These are phyloP conservation scores for Uropsilus gracilis DNA, from an alignment of 2,113 vertebrate genomes.

Conservation along the genomic window DNA sequence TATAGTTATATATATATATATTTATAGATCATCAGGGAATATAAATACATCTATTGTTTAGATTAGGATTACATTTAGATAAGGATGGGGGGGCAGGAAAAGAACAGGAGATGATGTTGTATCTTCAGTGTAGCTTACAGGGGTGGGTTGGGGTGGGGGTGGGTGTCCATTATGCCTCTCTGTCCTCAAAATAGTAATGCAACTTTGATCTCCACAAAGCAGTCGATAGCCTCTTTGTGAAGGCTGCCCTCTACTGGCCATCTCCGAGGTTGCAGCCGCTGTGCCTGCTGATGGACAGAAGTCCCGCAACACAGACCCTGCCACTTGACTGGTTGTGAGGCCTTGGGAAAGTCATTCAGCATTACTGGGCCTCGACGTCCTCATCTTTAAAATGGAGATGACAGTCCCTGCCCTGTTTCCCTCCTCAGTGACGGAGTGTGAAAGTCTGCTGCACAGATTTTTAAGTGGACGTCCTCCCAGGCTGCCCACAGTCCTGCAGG, in stretches of 20 bases:
- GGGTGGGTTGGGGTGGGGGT: neutral
- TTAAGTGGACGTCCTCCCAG: neutral
- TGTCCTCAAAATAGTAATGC: neutral
- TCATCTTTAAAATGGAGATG: neutral
- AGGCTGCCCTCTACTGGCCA: conserved; percentile 56
- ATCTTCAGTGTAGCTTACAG: neutral
- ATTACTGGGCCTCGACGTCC: neutral
- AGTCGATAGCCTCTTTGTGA: conserved; percentile 1
- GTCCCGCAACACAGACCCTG: neutral
- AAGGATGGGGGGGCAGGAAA: neutral
- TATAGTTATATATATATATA: too few species aligned
- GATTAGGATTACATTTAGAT: neutral
- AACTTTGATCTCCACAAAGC: rapidly evolving
- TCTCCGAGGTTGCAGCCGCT: neutral
- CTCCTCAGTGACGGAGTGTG: neutral
- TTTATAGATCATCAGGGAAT: neutral
- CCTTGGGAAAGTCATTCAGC: neutral
- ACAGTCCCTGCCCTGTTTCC: neutral
- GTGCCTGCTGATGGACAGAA: neutral
- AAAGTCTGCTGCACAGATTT: neutral
- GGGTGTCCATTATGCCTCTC: rapidly evolving
- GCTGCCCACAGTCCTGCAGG: neutral
- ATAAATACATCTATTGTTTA: neutral
- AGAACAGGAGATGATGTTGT: neutral
- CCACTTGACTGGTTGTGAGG: neutral